Evolutionary conservation across 2,797 vertebrate genomes (phyloP).

Genomic region (Danio choprae): DNA sequence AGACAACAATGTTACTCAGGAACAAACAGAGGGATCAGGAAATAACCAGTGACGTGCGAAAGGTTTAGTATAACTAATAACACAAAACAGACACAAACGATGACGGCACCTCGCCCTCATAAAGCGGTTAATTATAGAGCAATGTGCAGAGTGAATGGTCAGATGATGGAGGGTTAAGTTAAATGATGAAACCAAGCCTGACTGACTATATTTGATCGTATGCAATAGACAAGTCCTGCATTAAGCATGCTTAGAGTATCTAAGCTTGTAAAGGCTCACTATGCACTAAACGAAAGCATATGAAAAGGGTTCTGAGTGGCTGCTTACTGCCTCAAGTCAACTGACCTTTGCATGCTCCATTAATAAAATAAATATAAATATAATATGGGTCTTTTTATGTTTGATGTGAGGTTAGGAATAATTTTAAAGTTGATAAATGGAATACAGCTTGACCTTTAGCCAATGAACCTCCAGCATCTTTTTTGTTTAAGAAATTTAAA

Average conservation of each 20-base stretch:
- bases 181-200: neutral
- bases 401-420: neutral
- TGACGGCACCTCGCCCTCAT: neutral
- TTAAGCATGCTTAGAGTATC: neutral
- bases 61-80: neutral
- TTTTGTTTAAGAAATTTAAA: neutral
- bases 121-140: neutral
- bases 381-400: neutral
- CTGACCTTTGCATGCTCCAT: neutral
- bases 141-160: slow-evolving; percentile 7
- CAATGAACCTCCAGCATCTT: slow-evolving; percentile 34
- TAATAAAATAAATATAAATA: neutral
- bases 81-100: neutral
- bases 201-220: neutral
- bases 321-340: neutral
- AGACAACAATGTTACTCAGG: neutral
- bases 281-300: neutral
- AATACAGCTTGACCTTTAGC: neutral
- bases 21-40: neutral
- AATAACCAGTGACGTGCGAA: neutral
- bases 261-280: neutral
- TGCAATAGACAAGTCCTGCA: slow-evolving; percentile 7
- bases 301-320: neutral
- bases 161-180: slow-evolving; percentile 7
- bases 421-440: neutral